A percentile compares a stretch with the other conserved stretches of the same genome.
Evolutionary conservation across 2,888 invertebrate genomes (phyloP).

Genomic region (Empis stercorea): DNA sequence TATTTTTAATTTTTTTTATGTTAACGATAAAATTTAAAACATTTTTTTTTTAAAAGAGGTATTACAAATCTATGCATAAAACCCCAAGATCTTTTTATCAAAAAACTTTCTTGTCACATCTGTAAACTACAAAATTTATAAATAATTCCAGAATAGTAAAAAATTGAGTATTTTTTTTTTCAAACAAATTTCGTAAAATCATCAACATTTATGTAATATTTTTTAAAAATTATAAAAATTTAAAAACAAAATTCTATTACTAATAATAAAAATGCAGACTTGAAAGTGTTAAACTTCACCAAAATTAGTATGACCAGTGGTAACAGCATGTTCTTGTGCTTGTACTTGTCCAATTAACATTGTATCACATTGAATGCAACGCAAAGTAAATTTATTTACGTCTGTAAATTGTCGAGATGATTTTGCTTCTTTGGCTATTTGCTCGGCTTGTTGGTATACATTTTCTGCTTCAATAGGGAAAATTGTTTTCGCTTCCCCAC

Average conservation of each 20-base stretch:
- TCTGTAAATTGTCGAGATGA: slow-evolving; percentile 84
- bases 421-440: slow-evolving; percentile 77
- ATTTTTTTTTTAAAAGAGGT: no score
- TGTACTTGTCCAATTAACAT: slow-evolving; percentile 66
- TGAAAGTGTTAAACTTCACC: slow-evolving; percentile 51
- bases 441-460: slow-evolving; percentile 66
- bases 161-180: no score
- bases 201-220: no score
- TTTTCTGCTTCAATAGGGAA: slow-evolving; percentile 63
- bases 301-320: slow-evolving; percentile 69
- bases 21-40: no score
- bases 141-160: no score
- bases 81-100: no score
- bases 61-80: no score
- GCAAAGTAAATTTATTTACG: slow-evolving; percentile 70
- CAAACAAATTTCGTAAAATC: no score
- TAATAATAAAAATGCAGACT: neutral
- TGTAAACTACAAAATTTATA: no score
- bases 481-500: slow-evolving; percentile 59
- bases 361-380: slow-evolving; percentile 68
- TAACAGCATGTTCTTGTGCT: slow-evolving; percentile 73
- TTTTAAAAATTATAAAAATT: neutral
- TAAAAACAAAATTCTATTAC: neutral
- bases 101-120: no score
- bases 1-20: no score